These are phyloP conservation scores for Antheraea yamamai DNA, from an alignment of 2,888 invertebrate species.

Conservation along the genomic window DNA sequence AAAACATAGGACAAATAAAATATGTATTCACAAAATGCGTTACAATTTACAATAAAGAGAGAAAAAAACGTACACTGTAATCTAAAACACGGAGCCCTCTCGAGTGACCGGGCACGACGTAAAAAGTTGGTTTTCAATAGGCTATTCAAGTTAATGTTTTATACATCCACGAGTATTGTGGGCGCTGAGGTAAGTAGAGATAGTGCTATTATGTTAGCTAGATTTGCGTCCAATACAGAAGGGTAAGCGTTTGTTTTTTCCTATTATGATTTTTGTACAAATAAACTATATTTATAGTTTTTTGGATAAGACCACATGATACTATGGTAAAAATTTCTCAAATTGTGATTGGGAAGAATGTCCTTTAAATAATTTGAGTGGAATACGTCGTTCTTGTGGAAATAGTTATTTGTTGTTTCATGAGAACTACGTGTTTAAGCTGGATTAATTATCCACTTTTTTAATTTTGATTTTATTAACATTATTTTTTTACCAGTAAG, in stretches of 20 bases:
- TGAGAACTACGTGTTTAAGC: too few species aligned
- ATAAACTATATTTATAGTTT: too few species aligned
- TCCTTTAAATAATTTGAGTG: too few species aligned
- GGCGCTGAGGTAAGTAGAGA: slow-evolving; percentile 48
- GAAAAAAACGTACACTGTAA: neutral
- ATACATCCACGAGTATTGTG: slow-evolving; percentile 53
- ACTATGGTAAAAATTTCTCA: too few species aligned
- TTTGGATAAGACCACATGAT: too few species aligned
- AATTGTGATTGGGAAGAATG: too few species aligned
- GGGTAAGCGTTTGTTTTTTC: neutral
- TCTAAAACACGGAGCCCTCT: slow-evolving; percentile 21
- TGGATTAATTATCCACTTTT: too few species aligned
- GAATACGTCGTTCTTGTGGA: too few species aligned
- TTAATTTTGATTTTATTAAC: too few species aligned
- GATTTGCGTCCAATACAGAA: slow-evolving; percentile 21
- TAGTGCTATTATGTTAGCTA: slow-evolving; percentile 43
- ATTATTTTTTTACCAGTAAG: too few species aligned
- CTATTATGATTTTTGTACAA: neutral
- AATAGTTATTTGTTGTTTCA: too few species aligned
- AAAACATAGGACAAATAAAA: neutral
- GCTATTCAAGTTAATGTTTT: slow-evolving; percentile 58
- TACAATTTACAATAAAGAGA: neutral
- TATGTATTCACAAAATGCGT: neutral
- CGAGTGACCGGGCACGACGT: slow-evolving; percentile 44
- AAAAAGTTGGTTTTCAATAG: slow-evolving; percentile 56